These are phyloP conservation scores for Heliconius ismenius DNA, from an alignment of 2,888 invertebrate species.

Conservation along the genomic window DNA sequence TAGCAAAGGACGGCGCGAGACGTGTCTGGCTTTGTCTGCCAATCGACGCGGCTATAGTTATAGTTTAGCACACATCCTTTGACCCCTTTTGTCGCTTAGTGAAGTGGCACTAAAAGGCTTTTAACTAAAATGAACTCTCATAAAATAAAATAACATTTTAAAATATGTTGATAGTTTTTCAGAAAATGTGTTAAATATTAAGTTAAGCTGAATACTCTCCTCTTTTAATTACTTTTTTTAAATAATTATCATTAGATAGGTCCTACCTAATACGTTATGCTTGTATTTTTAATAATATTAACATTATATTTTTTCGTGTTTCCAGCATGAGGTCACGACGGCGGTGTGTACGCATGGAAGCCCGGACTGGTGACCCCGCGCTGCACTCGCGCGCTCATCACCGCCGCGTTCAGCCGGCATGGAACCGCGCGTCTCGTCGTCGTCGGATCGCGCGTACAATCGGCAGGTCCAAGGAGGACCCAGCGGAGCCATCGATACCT, in stretches of 20 bases:
- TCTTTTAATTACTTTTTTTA: background rate
- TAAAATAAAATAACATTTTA: constrained; percentile 9
- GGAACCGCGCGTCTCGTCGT: constrained; percentile 73
- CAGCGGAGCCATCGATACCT: constrained; percentile 65
- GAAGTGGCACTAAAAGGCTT: constrained; percentile 24
- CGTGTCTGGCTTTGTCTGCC: constrained; percentile 37
- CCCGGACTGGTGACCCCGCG: constrained; percentile 71
- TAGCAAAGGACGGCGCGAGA: constrained; percentile 19
- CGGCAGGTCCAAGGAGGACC: constrained; percentile 76
- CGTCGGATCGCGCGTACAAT: constrained; percentile 67
- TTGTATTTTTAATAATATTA: background rate
- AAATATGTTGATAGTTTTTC: background rate
- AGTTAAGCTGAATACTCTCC: background rate
- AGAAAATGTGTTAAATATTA: background rate
- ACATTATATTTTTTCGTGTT: constrained; percentile 46
- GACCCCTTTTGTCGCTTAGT: constrained; percentile 33
- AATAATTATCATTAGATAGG: too few relatives aligned
- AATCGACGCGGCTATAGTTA: constrained; percentile 28
- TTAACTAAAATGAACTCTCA: constrained; percentile 17
- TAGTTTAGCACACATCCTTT: constrained; percentile 37
- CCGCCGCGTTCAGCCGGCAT: constrained; percentile 71
- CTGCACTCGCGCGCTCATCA: constrained; percentile 70
- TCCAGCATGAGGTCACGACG: constrained; percentile 80
- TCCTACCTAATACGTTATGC: background rate
- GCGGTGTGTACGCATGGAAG: constrained; percentile 79